phyloP scores from a whole-genome alignment of 2,797 vertebrate species.

The Chelonia mydas region DNA sequence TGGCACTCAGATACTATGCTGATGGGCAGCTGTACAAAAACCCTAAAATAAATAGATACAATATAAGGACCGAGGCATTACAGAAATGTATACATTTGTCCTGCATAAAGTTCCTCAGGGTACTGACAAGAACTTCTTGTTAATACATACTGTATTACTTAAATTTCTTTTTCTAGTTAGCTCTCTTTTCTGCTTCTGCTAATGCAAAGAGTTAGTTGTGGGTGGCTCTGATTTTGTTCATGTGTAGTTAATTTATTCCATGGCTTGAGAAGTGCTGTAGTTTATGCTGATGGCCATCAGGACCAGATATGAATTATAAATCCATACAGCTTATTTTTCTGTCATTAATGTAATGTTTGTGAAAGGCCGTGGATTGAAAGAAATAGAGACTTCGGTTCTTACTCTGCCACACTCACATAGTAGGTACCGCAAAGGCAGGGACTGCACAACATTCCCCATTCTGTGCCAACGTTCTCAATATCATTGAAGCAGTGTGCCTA shows the following conservation, averaged over 20 bases:
- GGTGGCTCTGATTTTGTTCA: neutral
- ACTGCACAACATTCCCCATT: neutral
- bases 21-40: neutral
- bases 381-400: rapidly evolving
- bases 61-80: neutral
- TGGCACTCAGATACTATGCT: neutral
- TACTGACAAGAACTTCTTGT: neutral
- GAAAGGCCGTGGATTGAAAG: neutral
- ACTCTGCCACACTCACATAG: neutral
- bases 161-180: neutral
- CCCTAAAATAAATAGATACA: neutral
- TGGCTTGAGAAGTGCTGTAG: slow-evolving; percentile 9
- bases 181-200: neutral
- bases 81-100: neutral
- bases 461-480: rapidly evolving
- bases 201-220: neutral
- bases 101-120: neutral
- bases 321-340: neutral
- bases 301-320: neutral
- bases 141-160: neutral
- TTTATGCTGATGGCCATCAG: rapidly evolving
- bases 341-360: neutral
- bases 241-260: slow-evolving; percentile 27
- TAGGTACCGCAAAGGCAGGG: neutral
- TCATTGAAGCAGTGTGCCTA: neutral